Percentiles rank a stretch among this genome's conserved stretches.
Evolutionary conservation across 30 jellyfish, hydroid and myxozoan genomes (phyloP).

Genomic region (Rhopilema esculentum): DNA sequence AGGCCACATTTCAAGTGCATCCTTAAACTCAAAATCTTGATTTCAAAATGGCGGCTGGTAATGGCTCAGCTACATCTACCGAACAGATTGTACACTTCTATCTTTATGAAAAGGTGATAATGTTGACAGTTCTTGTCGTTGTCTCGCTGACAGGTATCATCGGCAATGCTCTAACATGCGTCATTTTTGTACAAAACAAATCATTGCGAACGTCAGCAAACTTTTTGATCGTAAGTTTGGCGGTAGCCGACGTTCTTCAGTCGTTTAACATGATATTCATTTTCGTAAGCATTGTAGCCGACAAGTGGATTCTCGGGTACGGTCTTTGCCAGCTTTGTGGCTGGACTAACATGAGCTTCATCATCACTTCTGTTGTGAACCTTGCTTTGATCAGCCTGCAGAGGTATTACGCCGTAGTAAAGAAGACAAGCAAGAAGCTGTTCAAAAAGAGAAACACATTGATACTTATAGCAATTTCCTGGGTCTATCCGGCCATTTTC

Average conservation of each 20-base stretch:
- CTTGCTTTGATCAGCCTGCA: conserved; percentile 60
- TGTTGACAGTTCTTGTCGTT: conserved; percentile 27
- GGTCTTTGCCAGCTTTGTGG: conserved; percentile 67
- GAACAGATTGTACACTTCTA: conserved; percentile 28
- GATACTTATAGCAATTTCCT: conserved; percentile 38
- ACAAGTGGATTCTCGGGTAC: conserved; percentile 68
- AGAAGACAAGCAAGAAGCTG: conserved; percentile 11
- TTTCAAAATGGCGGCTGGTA: background rate
- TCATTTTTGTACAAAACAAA: conserved; percentile 54
- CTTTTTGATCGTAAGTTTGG: conserved; percentile 62
- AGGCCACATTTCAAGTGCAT: background rate
- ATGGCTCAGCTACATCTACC: background rate
- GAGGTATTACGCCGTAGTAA: conserved; percentile 61
- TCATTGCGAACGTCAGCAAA: conserved; percentile 53
- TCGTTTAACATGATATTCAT: conserved; percentile 61
- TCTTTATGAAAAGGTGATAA: conserved; percentile 42
- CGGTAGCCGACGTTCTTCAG: conserved; percentile 77
- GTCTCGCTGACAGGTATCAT: conserved; percentile 51
- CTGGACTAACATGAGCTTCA: conserved; percentile 72
- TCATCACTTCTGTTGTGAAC: conserved; percentile 57
- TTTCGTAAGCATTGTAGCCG: conserved; percentile 30
- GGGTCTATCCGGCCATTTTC: conserved; percentile 68
- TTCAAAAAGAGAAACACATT: conserved; percentile 38
- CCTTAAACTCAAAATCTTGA: too few relatives aligned
- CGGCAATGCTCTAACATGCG: conserved; percentile 58